These are phyloP conservation scores for Phacellophora camtschatica DNA, from an alignment of 30 jellyfish, hydroid and myxozoan species.

Conservation along the genomic window DNA sequence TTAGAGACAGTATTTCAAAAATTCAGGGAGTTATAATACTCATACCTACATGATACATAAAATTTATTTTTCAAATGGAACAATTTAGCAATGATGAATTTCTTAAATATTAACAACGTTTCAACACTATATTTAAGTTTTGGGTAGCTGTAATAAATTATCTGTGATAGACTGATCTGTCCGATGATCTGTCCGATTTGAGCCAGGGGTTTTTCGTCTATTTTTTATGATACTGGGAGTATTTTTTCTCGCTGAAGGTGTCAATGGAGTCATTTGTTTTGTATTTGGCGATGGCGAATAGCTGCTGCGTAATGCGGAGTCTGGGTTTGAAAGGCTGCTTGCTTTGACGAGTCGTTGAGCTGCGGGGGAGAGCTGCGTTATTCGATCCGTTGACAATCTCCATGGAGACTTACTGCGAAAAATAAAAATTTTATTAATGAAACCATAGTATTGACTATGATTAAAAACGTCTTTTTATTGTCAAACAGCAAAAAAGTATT, in stretches of 20 bases:
- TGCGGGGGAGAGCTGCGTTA: slow-evolving; percentile 87
- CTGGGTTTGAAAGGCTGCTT: slow-evolving; percentile 65
- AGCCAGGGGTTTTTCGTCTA: slow-evolving; percentile 68
- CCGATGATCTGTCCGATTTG: slow-evolving; percentile 46
- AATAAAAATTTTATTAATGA: too few species aligned
- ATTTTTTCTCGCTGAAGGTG: slow-evolving; percentile 49
- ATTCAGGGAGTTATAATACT: too few species aligned
- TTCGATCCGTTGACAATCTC: slow-evolving; percentile 64
- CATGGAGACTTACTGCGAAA: slow-evolving; percentile 67
- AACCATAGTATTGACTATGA: too few species aligned
- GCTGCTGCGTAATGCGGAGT: slow-evolving; percentile 75
- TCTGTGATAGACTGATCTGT: slow-evolving; percentile 81
- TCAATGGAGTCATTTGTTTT: slow-evolving; percentile 39
- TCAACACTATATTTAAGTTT: slow-evolving; percentile 12
- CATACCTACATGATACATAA: too few species aligned
- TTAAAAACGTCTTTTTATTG: too few species aligned
- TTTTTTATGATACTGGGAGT: slow-evolving; percentile 63
- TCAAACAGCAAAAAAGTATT: too few species aligned
- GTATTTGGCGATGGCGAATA: slow-evolving; percentile 85
- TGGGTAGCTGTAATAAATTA: slow-evolving; percentile 77
- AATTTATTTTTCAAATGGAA: too few species aligned
- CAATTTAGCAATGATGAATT: too few species aligned
- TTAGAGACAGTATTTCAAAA: too few species aligned
- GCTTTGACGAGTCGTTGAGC: slow-evolving; percentile 94
- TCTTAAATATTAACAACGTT: too few species aligned